phyloP scores from a whole-genome alignment of 2,113 vertebrate species.

The Calyptommatus sinebrachiatus region DNA sequence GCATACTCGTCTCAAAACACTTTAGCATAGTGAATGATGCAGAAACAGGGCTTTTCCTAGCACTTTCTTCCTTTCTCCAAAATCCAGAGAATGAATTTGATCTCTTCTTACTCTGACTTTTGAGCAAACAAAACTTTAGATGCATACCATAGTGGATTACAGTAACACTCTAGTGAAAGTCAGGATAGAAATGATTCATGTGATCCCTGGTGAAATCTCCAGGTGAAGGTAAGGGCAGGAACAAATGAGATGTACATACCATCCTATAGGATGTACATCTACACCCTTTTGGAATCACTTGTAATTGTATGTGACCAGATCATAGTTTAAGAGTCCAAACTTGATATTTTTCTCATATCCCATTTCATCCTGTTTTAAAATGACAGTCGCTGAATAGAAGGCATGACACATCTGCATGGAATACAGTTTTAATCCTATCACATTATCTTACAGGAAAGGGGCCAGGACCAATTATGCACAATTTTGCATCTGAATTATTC shows the following conservation, averaged over 20 bases:
- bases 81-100: too few species aligned
- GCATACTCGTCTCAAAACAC: too few species aligned
- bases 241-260: neutral
- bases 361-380: neutral
- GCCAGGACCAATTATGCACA: neutral
- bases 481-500: neutral
- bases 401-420: too few species aligned
- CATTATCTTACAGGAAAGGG: neutral
- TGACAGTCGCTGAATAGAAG: neutral
- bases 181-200: neutral
- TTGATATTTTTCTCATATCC: neutral
- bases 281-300: neutral
- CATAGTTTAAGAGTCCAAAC: neutral
- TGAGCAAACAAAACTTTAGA: too few species aligned
- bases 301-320: too few species aligned
- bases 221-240: neutral
- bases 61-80: too few species aligned
- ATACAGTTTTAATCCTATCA: neutral
- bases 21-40: too few species aligned
- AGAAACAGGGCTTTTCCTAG: too few species aligned
- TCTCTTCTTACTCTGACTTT: too few species aligned
- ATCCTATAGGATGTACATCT: neutral
- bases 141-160: too few species aligned
- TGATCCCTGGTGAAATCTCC: too few species aligned
- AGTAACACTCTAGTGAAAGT: neutral